These are phyloP conservation scores for Tetragnatha montana DNA, from an alignment of 2,888 invertebrate genomes.

Conservation along the genomic window DNA sequence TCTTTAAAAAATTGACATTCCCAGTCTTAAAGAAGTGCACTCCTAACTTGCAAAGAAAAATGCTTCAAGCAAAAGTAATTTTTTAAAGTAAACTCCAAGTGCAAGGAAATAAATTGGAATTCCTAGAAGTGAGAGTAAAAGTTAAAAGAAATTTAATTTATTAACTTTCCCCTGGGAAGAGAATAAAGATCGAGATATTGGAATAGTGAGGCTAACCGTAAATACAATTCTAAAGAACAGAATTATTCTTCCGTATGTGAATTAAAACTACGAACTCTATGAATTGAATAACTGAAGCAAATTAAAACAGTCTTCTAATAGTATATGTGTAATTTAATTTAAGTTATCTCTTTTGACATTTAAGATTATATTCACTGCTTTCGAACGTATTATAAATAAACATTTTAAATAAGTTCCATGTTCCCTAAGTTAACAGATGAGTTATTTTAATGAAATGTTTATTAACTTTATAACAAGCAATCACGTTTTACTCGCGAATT, in stretches of 20 bases:
- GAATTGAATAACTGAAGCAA: not conserved
- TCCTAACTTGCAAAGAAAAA: not conserved
- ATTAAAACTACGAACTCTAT: not conserved
- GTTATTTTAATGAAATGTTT: too few species aligned
- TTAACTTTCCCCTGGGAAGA: not conserved
- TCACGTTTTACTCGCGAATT: too few species aligned
- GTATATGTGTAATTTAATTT: not conserved
- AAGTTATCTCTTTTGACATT: not conserved
- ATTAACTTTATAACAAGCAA: too few species aligned
- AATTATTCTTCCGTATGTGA: not conserved
- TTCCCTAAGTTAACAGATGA: too few species aligned
- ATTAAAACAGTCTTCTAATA: not conserved
- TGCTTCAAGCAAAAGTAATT: slow-evolving; percentile 11
- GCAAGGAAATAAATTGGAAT: slow-evolving; percentile 7
- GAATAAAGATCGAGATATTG: slow-evolving; percentile 7
- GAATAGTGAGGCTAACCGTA: not conserved
- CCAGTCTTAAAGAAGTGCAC: not conserved
- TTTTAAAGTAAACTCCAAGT: slow-evolving; percentile 14
- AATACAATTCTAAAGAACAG: not conserved
- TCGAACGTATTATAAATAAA: too few species aligned
- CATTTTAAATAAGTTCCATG: too few species aligned
- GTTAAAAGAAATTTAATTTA: not conserved
- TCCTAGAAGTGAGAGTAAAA: not conserved
- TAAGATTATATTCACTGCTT: not conserved
- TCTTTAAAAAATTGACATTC: not conserved